These are phyloP conservation scores for Copsychus sechellarum DNA, from an alignment of 2,113 vertebrate species.

Conservation along the genomic window DNA sequence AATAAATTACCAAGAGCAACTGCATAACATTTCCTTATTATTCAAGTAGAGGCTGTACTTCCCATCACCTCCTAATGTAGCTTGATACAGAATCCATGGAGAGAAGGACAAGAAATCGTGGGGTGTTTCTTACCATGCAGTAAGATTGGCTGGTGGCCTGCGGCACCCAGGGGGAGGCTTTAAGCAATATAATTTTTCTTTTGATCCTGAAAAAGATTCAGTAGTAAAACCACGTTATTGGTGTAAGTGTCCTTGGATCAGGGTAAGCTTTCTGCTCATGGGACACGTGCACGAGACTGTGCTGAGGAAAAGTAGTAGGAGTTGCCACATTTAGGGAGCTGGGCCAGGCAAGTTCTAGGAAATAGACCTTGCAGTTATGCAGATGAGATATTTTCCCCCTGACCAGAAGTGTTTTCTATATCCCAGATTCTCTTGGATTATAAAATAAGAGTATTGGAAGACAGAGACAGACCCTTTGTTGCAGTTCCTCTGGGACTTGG, in stretches of 20 bases:
- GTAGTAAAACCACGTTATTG: not conserved
- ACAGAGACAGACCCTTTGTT: not conserved
- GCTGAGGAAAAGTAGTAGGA: not conserved
- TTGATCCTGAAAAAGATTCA: not conserved
- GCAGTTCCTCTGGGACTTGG: not conserved
- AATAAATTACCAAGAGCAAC: not conserved
- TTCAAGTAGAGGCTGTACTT: not conserved
- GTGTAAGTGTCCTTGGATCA: not conserved
- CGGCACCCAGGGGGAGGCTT: not conserved
- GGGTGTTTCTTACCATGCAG: not conserved
- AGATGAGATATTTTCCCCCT: not conserved
- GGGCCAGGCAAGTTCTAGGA: not conserved
- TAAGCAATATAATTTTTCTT: not conserved
- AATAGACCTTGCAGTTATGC: not conserved
- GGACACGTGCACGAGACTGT: fast-evolving
- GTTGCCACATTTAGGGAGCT: not conserved
- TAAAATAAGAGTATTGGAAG: not conserved
- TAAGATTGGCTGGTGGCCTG: not conserved
- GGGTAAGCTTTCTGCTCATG: not conserved
- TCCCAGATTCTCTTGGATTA: not conserved
- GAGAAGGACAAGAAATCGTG: not conserved
- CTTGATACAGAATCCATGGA: not conserved
- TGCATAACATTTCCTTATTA: not conserved
- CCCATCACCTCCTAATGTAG: not conserved
- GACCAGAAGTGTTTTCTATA: not conserved